These are phyloP conservation scores for Momotus momota DNA, from an alignment of 2,797 vertebrate species.

Conservation along the genomic window DNA sequence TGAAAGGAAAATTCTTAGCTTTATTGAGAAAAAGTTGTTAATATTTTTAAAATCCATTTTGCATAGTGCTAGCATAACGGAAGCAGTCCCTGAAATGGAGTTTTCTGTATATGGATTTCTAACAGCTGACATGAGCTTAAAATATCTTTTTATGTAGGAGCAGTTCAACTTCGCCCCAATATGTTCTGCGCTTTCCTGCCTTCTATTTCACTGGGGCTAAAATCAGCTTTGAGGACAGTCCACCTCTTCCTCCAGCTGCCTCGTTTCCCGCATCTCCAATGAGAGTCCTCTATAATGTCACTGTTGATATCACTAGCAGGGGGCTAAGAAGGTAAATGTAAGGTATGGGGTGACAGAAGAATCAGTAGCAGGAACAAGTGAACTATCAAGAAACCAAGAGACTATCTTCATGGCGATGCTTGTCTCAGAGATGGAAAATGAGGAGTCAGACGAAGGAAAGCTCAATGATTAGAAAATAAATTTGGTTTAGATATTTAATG, in stretches of 20 bases:
- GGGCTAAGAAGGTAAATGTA: not conserved
- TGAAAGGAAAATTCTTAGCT: not conserved
- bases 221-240: conserved; percentile 40
- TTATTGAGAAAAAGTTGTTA: conserved; percentile 6
- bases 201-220: conserved; percentile 33
- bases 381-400: conserved; percentile 23
- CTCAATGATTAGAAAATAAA: conserved; percentile 41
- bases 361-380: not conserved
- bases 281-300: conserved; percentile 20
- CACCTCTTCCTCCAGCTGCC: conserved; percentile 43
- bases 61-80: not conserved
- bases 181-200: conserved; percentile 42
- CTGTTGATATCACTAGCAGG: conserved; percentile 14
- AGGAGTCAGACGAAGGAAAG: conserved; percentile 50
- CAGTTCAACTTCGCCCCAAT: conserved; percentile 57
- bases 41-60: conserved; percentile 19
- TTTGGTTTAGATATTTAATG: not conserved
- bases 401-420: conserved; percentile 47
- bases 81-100: conserved; percentile 5
- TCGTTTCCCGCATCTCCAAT: not conserved
- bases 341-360: conserved; percentile 27
- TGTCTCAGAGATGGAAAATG: conserved; percentile 62
- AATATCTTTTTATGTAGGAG: conserved; percentile 70
- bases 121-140: conserved; percentile 59
- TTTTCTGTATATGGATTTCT: conserved; percentile 44